A percentile compares a stretch with the other conserved stretches of the same genome.
phyloP scores from a whole-genome alignment of 2,797 vertebrate genomes.

The Sebastes alutus region DNA sequence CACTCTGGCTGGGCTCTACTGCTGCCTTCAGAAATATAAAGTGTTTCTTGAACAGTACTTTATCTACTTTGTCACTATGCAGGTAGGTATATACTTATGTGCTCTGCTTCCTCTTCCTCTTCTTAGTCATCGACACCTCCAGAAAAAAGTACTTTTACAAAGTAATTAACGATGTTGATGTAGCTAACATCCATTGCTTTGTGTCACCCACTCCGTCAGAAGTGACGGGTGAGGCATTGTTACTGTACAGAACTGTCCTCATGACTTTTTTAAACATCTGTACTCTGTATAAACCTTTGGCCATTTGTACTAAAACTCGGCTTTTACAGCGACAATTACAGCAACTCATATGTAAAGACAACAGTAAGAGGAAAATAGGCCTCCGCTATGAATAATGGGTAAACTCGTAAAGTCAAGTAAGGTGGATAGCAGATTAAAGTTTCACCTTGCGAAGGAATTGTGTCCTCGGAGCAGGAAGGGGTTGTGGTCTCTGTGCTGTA shows the following conservation, averaged over 20 bases:
- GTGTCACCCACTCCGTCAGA: neutral
- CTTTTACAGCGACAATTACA: neutral
- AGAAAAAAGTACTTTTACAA: neutral
- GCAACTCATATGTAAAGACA: neutral
- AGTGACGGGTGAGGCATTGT: neutral
- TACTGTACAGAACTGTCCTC: neutral
- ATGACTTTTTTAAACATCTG: neutral
- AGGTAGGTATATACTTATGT: neutral
- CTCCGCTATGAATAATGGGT: neutral
- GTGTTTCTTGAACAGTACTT: neutral
- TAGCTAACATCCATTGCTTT: neutral
- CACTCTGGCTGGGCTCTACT: neutral
- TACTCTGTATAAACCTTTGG: neutral
- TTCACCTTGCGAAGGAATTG: constrained; percentile 96
- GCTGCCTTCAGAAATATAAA: neutral
- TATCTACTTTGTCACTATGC: too few relatives aligned
- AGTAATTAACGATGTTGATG: neutral
- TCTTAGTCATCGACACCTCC: neutral
- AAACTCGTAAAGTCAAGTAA: neutral
- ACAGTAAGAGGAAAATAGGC: neutral
- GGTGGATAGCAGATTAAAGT: neutral
- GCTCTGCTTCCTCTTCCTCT: neutral
- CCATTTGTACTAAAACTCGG: neutral
- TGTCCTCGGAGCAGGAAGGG: constrained; percentile 96
- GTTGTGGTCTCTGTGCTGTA: constrained; percentile 98